Base-by-base conservation (phyloP, 37 sponge, comb jelly and placozoan genomes). In the Crambe crambe region DNA sequence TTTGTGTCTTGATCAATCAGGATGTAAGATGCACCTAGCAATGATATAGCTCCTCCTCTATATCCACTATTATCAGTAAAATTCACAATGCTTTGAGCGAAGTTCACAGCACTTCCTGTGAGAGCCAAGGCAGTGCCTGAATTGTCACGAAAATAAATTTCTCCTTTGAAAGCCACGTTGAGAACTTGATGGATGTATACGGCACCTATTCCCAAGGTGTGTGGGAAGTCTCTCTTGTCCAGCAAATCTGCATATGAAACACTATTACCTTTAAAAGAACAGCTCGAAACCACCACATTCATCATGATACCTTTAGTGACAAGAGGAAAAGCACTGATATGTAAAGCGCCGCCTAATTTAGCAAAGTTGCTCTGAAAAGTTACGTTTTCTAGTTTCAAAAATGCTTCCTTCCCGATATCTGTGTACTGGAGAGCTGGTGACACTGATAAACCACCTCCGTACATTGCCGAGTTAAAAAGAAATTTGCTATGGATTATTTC, bases 41-140 rank as follows among this genome's bases (percentile, higher is more conserved):
- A 43, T 23, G 86, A 51, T 25, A 90, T 80, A 15, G 75, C 91
- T 9, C 91, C 91, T 34, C 91, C 91, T 20, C 22, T 68, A 35
- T 34, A 63, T 25, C 76, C 91, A 9, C 29, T 56, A 42, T 90
- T 90, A 0, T 56, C 20, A 0, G 3, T 21, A 59, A 90, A 90
- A 0, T 0, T 36, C 2, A 57, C 43, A 56, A 26, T 61, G 27
- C 68, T 31, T 0, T 21, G 25, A 20, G 22, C 58, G 39, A 90
- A 82, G 43, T 65, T 31, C 20, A 85, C 39, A 40, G n/a, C 27
- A 15, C 81, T 57, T 12, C 26, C 79, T 18, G 84, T 58, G 26
- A 57, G 72, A 10, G 68, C 86, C 25, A 90, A 35, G 10, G 82
- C 91, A 25, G 82, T 39, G 3, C 83, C 86, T 39, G 8, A 37